Base-by-base conservation (phyloP, 2,797 vertebrate genomes). In the Diplodus sargus region DNA sequence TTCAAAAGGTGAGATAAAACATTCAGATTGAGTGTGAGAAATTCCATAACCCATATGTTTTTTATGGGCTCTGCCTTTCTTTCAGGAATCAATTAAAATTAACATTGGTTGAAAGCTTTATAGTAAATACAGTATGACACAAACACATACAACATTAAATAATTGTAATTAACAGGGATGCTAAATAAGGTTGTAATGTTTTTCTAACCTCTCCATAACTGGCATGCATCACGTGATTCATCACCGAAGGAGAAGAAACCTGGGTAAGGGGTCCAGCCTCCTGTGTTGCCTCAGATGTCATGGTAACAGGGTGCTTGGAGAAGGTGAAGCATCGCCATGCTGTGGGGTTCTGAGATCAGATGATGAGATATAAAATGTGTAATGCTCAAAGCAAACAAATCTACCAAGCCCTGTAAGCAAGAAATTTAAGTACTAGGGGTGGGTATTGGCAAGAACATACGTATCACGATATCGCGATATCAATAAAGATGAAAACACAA, bases 241-340 rank as follows among this genome's bases (percentile, higher is more conserved):
- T 92, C 79, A 99, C 96, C 0, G 97, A 97, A 0, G 96, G 94
- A 75, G 96, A 93, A 2, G 94, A 89, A 83, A 90, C 71, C 18
- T 94, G 93, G 68, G 94, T 89, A 78, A 94, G 64, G 58, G 90
- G 87, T 54, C 94, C 93, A 30, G 84, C 85, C n/a, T 90, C 91
- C 34, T 94, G 81, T 0, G 80, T 25, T 15, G 70, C 80, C 64
- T 96, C 95, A 60, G 91, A 64, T 53, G 93, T 90, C 75, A 82
- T 43, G 56, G 85, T 79, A 79, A 95, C 62, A 3, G 96, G 96
- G 15, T 97, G 96, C 90, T 96, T 99, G 58, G 97, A 98, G 89
- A 99, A 96, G 0, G 95, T 95, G 87, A 99, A 99, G 92, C 97
- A 99, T 82, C 95, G 95, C 97, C 97, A 99, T 20, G 97, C 96